Base-by-base conservation (phyloP, 2,113 vertebrate genomes). In the Amphiprion percula region DNA sequence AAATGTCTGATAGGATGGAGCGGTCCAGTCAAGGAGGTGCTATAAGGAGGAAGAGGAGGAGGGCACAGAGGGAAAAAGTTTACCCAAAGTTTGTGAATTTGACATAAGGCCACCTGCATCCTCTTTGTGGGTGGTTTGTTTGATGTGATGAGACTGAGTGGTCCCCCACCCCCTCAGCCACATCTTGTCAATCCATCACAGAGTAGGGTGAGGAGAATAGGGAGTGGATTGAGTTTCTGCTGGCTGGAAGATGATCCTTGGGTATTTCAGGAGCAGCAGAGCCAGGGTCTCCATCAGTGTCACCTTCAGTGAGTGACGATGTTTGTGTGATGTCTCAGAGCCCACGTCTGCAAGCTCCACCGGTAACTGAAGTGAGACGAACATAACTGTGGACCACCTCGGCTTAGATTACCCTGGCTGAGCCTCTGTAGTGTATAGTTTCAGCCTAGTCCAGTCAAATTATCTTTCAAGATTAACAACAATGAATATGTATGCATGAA, bases 171-270 rank as follows among this genome's bases (percentile, higher is more conserved):
- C 41, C 49, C 47, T 41, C 77, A 60, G 37, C 52, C 52, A 73
- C 44, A 3, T 68, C 65, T 62, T 81, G 67, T 81, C 90, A 84
- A 37, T 84, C 80, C 64, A 72, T 77, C 70, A 67, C 68, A 60
- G 50, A 73, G 68, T 65, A 37, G 74, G 69, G 68, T 67, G 58
- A 90, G 67, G 77, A 83, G 81, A 87, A 74, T 33, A 10, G 24
- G 26, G 49, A 69, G 65, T 54, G 58, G 82, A 74, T 87, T 61
- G 56, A 58, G 87, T 90, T 87, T 77, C 84, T 80, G 64, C 19
- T 0, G 0, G 54, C 71, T 82, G 77, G 50, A 87, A 78, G 59
- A 79, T 75, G 81, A 83, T 83, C 74, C 23, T 61, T 1, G 10
- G 68, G 74, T 81, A 80, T 84, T 88, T 75, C 14, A 86, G 56